phyloP scores from a whole-genome alignment of 2,113 vertebrate genomes.

The Proteles cristata region DNA sequence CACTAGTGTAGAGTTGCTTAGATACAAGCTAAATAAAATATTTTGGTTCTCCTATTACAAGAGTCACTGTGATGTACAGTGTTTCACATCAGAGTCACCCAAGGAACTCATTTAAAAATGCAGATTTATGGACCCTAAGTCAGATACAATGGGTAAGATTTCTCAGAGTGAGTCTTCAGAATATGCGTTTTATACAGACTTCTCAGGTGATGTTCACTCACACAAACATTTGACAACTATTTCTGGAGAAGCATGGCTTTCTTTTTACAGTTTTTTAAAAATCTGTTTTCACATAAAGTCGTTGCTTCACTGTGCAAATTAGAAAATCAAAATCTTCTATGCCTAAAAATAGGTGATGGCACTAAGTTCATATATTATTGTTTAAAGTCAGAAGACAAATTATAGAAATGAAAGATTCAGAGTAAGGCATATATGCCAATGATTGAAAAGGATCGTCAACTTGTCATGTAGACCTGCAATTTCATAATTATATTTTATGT shows the following conservation, averaged over 20 bases:
- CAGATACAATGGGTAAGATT: background rate
- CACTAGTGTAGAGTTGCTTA: background rate
- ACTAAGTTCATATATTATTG: background rate
- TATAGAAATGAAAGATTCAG: background rate
- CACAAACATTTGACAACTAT: background rate
- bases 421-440: background rate
- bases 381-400: slow-evolving; percentile 7
- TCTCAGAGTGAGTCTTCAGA: background rate
- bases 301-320: background rate
- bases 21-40: background rate
- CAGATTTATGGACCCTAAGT: background rate
- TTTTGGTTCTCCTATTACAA: background rate
- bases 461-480: background rate
- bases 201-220: background rate
- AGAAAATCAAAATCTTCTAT: background rate
- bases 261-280: background rate
- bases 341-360: background rate
- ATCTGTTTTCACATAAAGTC: background rate
- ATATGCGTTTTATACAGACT: background rate
- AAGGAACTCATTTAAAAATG: background rate
- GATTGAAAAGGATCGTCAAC: background rate
- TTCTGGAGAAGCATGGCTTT: background rate
- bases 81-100: background rate
- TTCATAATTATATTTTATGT: background rate
- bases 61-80: background rate